Conservation (phyloP, 2,797 vertebrate species). For the Sparus aurata region DNA sequence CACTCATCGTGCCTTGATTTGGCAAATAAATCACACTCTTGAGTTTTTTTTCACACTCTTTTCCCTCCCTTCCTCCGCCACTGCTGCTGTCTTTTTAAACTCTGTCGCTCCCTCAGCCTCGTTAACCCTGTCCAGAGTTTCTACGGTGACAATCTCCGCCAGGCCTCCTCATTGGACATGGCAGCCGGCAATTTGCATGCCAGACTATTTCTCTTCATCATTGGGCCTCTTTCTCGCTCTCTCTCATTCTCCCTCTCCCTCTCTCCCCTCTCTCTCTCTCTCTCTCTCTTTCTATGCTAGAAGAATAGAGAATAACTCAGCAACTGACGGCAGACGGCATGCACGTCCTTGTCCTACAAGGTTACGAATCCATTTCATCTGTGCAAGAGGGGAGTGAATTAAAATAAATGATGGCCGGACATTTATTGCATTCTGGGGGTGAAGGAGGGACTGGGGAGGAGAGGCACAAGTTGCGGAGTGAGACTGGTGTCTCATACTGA, state of each 20-base stretch:
- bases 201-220: constrained; percentile 89
- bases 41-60: constrained; percentile 70
- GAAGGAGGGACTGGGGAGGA: constrained; percentile 85
- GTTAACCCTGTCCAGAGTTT: constrained; percentile 83
- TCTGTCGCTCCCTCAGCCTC: constrained; percentile 75
- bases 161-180: constrained; percentile 84
- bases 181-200: constrained; percentile 87
- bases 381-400: constrained; percentile 86
- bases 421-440: constrained; percentile 86
- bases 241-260: constrained; percentile 43
- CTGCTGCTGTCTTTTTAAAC: constrained; percentile 66
- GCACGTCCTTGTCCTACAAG: constrained; percentile 90
- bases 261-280: constrained; percentile 32
- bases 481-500: constrained; percentile 78
- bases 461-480: constrained; percentile 77
- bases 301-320: constrained; percentile 89
- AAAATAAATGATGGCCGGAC: constrained; percentile 88
- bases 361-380: constrained; percentile 91
- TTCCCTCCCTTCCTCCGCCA: constrained; percentile 42
- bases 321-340: constrained; percentile 85
- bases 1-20: constrained; percentile 81
- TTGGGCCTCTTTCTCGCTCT: constrained; percentile 81
- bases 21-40: constrained; percentile 80
- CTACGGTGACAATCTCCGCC: constrained; percentile 82
- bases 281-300: constrained; percentile 72